phyloP scores from a whole-genome alignment of 2,888 invertebrate species.

The Eristalinus sepulchralis region DNA sequence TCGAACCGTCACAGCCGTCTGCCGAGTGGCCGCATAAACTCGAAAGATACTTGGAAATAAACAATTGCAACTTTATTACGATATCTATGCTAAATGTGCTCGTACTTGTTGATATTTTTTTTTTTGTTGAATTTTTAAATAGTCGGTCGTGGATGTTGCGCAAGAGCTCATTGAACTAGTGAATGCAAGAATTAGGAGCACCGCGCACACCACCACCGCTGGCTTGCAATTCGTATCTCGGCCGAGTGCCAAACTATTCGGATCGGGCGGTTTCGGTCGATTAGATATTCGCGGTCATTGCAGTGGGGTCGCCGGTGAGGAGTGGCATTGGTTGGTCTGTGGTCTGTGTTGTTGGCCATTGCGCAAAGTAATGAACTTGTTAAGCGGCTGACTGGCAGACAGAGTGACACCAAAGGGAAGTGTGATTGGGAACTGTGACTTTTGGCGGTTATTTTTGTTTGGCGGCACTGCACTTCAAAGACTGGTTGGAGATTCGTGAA shows the following conservation, averaged over 20 bases:
- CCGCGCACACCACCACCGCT: slow-evolving; percentile 1
- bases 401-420: background rate
- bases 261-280: slow-evolving; percentile 36
- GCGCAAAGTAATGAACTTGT: slow-evolving; percentile 36
- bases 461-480: too few relatives aligned
- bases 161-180: slow-evolving; percentile 65
- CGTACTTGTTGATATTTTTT: background rate
- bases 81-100: slow-evolving; percentile 13
- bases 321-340: slow-evolving; percentile 6
- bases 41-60: slow-evolving; percentile 6
- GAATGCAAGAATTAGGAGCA: slow-evolving; percentile 36
- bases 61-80: slow-evolving; percentile 34
- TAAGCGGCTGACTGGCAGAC: background rate
- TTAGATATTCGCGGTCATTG: slow-evolving; percentile 59
- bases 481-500: too few relatives aligned
- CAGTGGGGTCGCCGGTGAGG: background rate
- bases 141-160: slow-evolving; percentile 42
- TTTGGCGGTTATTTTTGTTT: too few relatives aligned
- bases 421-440: background rate
- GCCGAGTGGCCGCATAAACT: slow-evolving; percentile 16
- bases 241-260: slow-evolving; percentile 63
- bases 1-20: background rate
- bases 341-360: too few relatives aligned
- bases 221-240: slow-evolving; percentile 48
- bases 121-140: slow-evolving; percentile 33